A percentile compares a stretch with the other conserved stretches of the same genome.
Evolutionary conservation across 2,113 vertebrate genomes (phyloP).

Genomic region (Okapia johnstoni): DNA sequence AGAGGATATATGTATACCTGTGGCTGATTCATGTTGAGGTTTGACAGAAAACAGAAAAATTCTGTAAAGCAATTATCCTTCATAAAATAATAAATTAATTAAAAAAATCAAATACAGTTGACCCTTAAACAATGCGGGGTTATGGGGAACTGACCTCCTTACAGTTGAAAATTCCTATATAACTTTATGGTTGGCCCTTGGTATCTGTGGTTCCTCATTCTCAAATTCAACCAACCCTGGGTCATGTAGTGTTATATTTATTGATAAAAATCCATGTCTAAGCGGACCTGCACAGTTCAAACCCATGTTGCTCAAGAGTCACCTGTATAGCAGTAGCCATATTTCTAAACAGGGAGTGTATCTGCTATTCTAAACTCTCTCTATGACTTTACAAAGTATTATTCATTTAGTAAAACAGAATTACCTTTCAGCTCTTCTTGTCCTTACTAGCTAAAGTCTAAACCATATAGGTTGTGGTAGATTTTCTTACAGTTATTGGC

Average conservation of each 20-base stretch:
- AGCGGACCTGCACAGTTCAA: background rate
- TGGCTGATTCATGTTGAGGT: background rate
- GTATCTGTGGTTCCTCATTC: background rate
- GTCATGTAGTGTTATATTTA: fast-evolving
- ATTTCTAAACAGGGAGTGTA: background rate
- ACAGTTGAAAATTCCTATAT: background rate
- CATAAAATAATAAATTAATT: background rate
- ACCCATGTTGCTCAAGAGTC: background rate
- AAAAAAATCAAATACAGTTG: background rate
- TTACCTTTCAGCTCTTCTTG: background rate
- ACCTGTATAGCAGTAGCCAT: too few relatives aligned
- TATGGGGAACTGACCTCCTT: background rate
- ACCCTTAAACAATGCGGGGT: background rate
- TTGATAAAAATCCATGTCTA: background rate
- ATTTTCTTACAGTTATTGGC: background rate
- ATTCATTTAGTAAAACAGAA: background rate
- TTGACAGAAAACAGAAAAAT: background rate
- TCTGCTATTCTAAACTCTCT: background rate
- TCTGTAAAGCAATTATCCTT: background rate
- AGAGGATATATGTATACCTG: background rate
- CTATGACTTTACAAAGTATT: background rate
- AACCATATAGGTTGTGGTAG: background rate
- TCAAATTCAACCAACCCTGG: background rate
- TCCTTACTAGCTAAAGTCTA: background rate
- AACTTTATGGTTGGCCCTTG: background rate